A percentile compares a stretch with the other conserved stretches of the same genome.
Conservation (phyloP, 92 coral and sea anemone species). For the Phenganax subtilis region DNA sequence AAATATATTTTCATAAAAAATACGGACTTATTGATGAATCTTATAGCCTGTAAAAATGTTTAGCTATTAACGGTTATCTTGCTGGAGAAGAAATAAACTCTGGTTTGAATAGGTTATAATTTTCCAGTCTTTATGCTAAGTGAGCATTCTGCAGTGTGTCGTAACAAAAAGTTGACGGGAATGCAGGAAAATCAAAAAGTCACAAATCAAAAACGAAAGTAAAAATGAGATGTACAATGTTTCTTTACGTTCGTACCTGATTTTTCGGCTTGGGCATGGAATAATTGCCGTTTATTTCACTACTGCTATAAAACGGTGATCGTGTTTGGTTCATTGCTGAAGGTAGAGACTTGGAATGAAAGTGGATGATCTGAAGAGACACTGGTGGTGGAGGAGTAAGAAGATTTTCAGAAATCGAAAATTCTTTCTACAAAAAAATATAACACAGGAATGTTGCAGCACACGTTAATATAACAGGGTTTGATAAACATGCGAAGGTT, state of each 20-base stretch:
- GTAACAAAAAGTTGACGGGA: too few species aligned
- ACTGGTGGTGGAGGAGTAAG: conserved; percentile 14
- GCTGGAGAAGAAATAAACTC: too few species aligned
- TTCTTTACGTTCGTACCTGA: neutral
- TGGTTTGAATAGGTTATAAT: too few species aligned
- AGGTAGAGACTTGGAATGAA: conserved; percentile 28
- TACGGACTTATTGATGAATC: too few species aligned
- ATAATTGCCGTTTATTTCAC: neutral
- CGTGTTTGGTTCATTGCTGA: conserved; percentile 17
- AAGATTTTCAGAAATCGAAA: conserved; percentile 7
- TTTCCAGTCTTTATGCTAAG: too few species aligned
- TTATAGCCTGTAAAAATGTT: too few species aligned
- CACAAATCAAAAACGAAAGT: too few species aligned
- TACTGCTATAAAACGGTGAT: neutral
- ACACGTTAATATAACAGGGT: neutral
- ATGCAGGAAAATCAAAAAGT: too few species aligned
- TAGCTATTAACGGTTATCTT: too few species aligned
- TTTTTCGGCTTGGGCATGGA: neutral
- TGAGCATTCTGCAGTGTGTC: too few species aligned
- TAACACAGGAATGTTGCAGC: neutral
- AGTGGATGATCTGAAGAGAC: conserved; percentile 12
- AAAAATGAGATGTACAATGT: too few species aligned
- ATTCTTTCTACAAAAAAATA: neutral
- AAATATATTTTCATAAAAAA: neutral
- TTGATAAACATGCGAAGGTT: too few species aligned